phyloP scores from a whole-genome alignment of 2,888 invertebrate species.

The Caradrina kadenii region DNA sequence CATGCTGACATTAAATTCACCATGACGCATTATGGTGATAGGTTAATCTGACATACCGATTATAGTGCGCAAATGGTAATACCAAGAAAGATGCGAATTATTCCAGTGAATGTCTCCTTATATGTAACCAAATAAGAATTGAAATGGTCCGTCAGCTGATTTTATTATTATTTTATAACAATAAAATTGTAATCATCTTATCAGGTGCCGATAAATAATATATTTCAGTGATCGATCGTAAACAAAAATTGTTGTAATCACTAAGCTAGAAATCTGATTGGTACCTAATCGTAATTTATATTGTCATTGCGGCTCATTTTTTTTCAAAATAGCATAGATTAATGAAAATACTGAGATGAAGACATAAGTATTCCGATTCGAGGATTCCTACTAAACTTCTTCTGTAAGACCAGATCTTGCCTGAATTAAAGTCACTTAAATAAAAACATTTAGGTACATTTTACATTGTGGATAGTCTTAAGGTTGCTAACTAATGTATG shows the following conservation, averaged over 20 bases:
- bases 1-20: conserved; percentile 37
- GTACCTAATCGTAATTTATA: conserved; percentile 1
- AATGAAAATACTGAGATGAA: neutral
- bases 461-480: too few relatives aligned
- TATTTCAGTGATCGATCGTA: conserved; percentile 39
- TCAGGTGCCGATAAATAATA: conserved; percentile 41
- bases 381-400: neutral
- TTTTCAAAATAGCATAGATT: neutral
- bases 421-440: too few relatives aligned
- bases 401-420: too few relatives aligned
- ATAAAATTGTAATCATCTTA: conserved; percentile 27
- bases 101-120: conserved; percentile 31
- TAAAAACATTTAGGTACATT: too few relatives aligned
- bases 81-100: conserved; percentile 16
- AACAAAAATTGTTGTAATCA: conserved; percentile 18
- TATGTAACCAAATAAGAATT: conserved; percentile 49
- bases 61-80: conserved; percentile 16
- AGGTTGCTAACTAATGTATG: too few relatives aligned
- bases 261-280: conserved; percentile 19
- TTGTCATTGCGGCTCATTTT: neutral
- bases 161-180: conserved; percentile 33
- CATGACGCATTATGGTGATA: conserved; percentile 27
- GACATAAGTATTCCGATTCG: neutral
- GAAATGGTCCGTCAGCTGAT: conserved; percentile 41
- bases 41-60: conserved; percentile 31